Evolutionary conservation across 2,888 invertebrate species (phyloP), one percentile per base, ranked within the genome.

Genomic region (Chalcis sispes): DNA sequence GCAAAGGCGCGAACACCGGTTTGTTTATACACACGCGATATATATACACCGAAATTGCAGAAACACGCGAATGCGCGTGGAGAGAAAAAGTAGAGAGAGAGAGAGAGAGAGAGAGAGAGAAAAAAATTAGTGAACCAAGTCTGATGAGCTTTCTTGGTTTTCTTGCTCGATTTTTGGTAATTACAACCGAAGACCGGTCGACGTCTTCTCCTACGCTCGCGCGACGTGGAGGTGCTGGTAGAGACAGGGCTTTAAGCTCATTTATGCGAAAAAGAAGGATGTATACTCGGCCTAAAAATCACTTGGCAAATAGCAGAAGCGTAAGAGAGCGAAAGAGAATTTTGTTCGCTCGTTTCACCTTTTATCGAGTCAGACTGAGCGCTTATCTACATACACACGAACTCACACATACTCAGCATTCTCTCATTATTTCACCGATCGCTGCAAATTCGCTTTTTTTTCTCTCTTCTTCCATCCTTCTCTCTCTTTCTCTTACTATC

Each of bases 81-180:
- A 25, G n/a, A 27, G 46, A 27, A 58, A n/a, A 29, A 42, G 15
- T 29, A 29, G 20, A 42, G 27, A 18, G 18, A 13, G n/a, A 20
- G 18, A 5, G 18, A 2, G 10, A 62, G 27, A n/a, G 32, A 32
- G 50, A 29, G 13, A 40, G 23, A 61, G 4, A 40, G 42, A 79
- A 76, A 80, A 79, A 79, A 76, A n/a, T n/a, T n/a, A n/a, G n/a
- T n/a, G n/a, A n/a, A n/a, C n/a, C n/a, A n/a, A 80, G 54, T 54
- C 78, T 83, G 83, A 84, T 83, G 82, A 82, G 80, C 81, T 83
- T 81, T 81, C 79, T 79, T 40, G 20, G 75, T 83, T 79, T 65
- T 82, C n/a, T 84, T 84, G 82, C 81, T 84, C 77, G 80, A 85
- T 84, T 84, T 84, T 85, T 77, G 83, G 84, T 84, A 84, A 84